Percentiles rank a stretch among this genome's conserved stretches.
phyloP scores from a whole-genome alignment of 2,113 vertebrate species.

The Oenanthe melanoleuca region DNA sequence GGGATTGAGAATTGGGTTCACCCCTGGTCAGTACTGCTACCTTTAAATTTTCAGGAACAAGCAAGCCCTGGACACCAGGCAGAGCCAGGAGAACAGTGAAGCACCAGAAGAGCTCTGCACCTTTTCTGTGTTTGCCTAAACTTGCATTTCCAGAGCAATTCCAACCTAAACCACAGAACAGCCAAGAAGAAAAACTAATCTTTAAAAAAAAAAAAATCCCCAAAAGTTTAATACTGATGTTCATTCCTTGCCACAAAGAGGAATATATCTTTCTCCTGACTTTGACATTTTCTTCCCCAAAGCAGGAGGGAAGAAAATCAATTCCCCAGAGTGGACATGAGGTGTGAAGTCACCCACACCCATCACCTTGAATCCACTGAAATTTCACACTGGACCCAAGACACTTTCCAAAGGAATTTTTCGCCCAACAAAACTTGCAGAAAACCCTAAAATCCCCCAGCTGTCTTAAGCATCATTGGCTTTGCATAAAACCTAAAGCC shows the following conservation, averaged over 20 bases:
- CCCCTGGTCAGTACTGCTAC: not conserved
- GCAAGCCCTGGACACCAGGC: not conserved
- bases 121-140: not conserved
- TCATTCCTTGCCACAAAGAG: not conserved
- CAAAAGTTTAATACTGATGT: not conserved
- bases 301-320: not conserved
- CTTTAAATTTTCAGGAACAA: not conserved
- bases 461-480: constrained; percentile 16
- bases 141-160: not conserved
- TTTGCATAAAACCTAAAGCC: constrained; percentile 55
- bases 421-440: not conserved
- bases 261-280: not conserved
- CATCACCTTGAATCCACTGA: not conserved
- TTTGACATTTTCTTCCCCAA: not conserved
- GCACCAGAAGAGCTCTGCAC: not conserved
- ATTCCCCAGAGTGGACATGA: not conserved
- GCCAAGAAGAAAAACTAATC: not conserved
- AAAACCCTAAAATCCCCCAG: not conserved
- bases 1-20: not conserved
- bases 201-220: not conserved
- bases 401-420: not conserved
- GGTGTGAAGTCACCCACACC: not conserved
- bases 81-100: not conserved
- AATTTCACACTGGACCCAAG: fast-evolving
- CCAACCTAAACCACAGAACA: not conserved